These are phyloP conservation scores for Drosophila subobscura DNA, from an alignment of 1,140 invertebrate species.

Conservation along the genomic window DNA sequence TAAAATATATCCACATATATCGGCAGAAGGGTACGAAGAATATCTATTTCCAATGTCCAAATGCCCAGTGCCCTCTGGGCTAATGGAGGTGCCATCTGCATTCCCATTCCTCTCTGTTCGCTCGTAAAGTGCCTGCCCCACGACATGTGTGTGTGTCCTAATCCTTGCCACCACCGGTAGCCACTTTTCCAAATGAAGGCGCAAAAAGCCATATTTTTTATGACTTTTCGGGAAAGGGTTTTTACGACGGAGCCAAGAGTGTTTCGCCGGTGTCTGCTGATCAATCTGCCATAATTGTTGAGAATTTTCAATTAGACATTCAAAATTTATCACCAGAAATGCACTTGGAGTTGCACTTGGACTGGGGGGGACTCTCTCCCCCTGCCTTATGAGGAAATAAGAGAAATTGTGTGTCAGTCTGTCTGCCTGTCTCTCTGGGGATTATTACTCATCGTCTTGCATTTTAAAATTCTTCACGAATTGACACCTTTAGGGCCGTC, in stretches of 20 bases:
- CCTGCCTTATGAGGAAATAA: slow-evolving; percentile 20
- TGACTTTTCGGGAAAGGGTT: slow-evolving; percentile 28
- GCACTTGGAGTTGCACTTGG: too few relatives aligned
- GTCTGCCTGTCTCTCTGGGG: slow-evolving; percentile 19
- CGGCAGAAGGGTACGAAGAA: slow-evolving; percentile 7
- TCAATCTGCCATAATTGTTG: slow-evolving; percentile 67
- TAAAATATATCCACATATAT: slow-evolving; percentile 1
- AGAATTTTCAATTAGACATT: slow-evolving; percentile 63
- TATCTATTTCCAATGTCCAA: slow-evolving; percentile 21
- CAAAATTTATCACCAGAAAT: slow-evolving; percentile 62
- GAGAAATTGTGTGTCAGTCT: too few relatives aligned
- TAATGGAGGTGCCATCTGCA: slow-evolving; percentile 63
- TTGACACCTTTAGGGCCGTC: slow-evolving; percentile 65
- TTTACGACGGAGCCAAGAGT: slow-evolving; percentile 35
- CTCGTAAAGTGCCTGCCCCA: slow-evolving; percentile 53
- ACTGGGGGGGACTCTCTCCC: slow-evolving; percentile 19
- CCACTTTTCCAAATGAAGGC: slow-evolving; percentile 45
- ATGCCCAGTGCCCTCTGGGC: slow-evolving; percentile 17
- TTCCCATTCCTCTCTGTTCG: slow-evolving; percentile 14
- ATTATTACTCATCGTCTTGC: slow-evolving; percentile 75
- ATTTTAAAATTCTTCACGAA: slow-evolving; percentile 75
- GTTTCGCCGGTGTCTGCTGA: slow-evolving; percentile 25
- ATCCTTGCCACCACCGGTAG: slow-evolving; percentile 53
- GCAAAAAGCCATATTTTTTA: slow-evolving; percentile 40
- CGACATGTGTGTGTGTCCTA: slow-evolving; percentile 25